Base-by-base conservation (phyloP, 2,113 vertebrate genomes). In the Bujurquina vittata region DNA sequence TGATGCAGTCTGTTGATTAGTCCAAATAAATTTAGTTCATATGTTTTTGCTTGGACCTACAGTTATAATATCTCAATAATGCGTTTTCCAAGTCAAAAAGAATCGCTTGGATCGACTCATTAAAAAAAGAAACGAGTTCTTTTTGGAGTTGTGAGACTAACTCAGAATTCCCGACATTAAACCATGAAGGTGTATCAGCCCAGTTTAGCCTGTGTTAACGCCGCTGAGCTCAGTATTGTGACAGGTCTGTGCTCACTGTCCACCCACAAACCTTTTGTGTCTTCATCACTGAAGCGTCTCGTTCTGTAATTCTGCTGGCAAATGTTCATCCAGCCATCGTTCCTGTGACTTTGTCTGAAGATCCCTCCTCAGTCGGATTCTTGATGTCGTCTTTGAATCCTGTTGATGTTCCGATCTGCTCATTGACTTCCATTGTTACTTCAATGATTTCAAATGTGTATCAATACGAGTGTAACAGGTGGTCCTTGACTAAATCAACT, bases 361-460 rank as follows among this genome's bases (percentile, higher is more conserved):
- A 85, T 77, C 73, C 78, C 29, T 20, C 52, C 55, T 75, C 73
- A 80, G 37, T 87, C 69, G 78, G 49, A 60, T 26, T 17, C 26
- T 0, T 35, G 23, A 79, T 62, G 78, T 79, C 78, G 67, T 77
- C 59, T 57, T 67, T 54, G 22, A 37, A 61, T 63, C 67, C 65
- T 52, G 49, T 52, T 52, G 14, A 18, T 52, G 18, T 18, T 17
- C 17, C 7, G 4, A 18, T 18, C 49, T 18, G 23, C 43, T n/a
- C 10, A 0, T 0, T 29, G 35, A 65, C 2, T 26, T 10, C 15
- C 23, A 37, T 43, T 2, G 20, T 63, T 63, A 22, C 20, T 63
- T 72, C 1, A 10, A n/a, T 54, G 14, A 54, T 33, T 72, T 52
- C 9, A 7, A 69, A 69, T 31, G 3, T 31, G 2, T 8, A 12